Base-by-base conservation (phyloP, 2,888 invertebrate species). In the Hymenopus coronatus region DNA sequence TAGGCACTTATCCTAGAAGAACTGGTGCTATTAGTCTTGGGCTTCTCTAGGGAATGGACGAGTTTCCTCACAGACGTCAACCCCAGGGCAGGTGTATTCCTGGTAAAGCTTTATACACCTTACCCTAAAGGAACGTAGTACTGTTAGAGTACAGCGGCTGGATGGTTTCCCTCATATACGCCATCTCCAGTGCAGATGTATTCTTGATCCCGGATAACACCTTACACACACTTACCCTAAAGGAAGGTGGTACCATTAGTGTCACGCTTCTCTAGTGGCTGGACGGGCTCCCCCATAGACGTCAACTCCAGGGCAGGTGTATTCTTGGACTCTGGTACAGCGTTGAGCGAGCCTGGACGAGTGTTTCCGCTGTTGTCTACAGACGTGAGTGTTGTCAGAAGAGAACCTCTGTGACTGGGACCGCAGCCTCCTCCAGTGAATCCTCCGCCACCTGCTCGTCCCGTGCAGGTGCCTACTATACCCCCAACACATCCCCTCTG, bases 321-420 rank as follows among this genome's bases (percentile, higher is more conserved):
- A 3, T 70, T 15, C 25, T 6, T 70, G 20, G n/a, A 87, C 33
- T 89, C 89, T 0, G 89, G 89, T 25, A 89, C 89, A 0, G 86
- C 89, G 28, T 83, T 89, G 15, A 89, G 87, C 15, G 89, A 89
- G 82, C 89, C 83, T 1, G 83, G 82, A 2, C 89, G 28, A 2
- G 89, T 83, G 20, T 28, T 33, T 12, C 54, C 46, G 82, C 86
- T 88, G 40, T 84, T 86, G 88, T 94, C 94, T 25, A 93, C 92
- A 4, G 93, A 93, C 28, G 93, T 93, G 70, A 93, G 92, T 15
- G 93, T 93, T 7, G 93, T 93, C 86, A 93, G 91, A 25, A 93
- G 91, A 28, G 93, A 93, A 14, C 92, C 92, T 83, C 93, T 91
- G 88, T 93, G 92, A 40, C 91, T 91, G 70, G 88, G 92, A 91